These are phyloP conservation scores for Montipora capitata DNA, from an alignment of 92 coral and sea anemone species.

Conservation along the genomic window DNA sequence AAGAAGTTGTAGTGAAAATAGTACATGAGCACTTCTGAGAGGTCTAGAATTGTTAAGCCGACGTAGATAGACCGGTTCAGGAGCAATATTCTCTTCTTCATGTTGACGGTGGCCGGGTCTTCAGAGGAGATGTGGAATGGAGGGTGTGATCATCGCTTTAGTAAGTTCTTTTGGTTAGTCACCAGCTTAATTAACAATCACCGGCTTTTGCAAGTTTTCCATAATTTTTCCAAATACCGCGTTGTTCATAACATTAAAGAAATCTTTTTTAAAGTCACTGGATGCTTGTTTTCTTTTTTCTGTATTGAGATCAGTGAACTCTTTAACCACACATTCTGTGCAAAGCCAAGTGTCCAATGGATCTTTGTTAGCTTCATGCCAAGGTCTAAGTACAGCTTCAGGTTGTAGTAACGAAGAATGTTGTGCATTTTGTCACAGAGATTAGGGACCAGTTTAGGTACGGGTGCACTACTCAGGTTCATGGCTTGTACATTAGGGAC, in stretches of 20 bases:
- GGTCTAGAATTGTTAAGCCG: too few species aligned
- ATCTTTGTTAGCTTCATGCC: background rate
- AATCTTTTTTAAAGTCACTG: background rate
- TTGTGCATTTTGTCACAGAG: conserved; percentile 39
- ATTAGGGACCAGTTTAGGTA: conserved; percentile 58
- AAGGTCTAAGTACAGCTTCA: conserved; percentile 31
- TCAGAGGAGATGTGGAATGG: too few species aligned
- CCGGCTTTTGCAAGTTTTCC: too few species aligned
- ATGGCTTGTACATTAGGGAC: background rate
- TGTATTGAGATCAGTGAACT: background rate
- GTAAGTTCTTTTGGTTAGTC: too few species aligned
- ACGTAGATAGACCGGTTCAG: too few species aligned
- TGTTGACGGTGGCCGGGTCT: too few species aligned
- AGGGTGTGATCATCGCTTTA: too few species aligned
- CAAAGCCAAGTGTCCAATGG: background rate
- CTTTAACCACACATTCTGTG: conserved; percentile 12
- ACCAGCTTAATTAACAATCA: too few species aligned
- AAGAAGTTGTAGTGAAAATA: too few species aligned
- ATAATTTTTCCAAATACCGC: background rate
- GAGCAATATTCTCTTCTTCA: too few species aligned
- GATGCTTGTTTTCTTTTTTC: conserved; percentile 30
- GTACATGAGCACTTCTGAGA: too few species aligned
- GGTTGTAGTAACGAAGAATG: conserved; percentile 22
- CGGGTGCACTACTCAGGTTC: conserved; percentile 9
- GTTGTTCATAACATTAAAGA: background rate